Evolutionary conservation across 2,888 invertebrate species (phyloP).

Genomic region (Agrochola litura): DNA sequence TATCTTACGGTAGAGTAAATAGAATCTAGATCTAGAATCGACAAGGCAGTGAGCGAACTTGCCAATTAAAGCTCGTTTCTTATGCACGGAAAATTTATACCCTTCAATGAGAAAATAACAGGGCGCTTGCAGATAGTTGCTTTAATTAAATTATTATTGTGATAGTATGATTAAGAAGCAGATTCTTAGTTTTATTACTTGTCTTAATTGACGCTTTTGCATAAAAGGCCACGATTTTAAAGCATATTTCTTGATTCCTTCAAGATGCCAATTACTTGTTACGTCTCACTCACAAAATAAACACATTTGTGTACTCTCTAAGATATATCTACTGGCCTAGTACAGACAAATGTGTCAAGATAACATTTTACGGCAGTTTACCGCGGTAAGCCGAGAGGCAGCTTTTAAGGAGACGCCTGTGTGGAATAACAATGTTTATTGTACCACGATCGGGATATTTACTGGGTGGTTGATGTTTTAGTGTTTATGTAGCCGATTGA

Average conservation of each 20-base stretch:
- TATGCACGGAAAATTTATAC: neutral
- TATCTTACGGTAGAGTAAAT: neutral
- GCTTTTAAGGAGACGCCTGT: constrained; percentile 53
- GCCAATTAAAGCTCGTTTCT: neutral
- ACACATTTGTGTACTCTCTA: neutral
- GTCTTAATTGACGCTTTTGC: too few species aligned
- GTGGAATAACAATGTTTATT: constrained; percentile 63
- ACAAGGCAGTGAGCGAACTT: too few species aligned
- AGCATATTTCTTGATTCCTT: neutral
- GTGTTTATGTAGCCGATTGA: constrained; percentile 1
- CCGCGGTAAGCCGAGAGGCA: constrained; percentile 54
- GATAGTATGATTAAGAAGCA: neutral
- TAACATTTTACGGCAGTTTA: constrained; percentile 58
- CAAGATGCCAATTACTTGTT: constrained; percentile 1
- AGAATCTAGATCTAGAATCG: neutral
- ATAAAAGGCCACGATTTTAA: too few species aligned
- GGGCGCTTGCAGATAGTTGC: too few species aligned
- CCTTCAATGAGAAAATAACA: neutral
- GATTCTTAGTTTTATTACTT: too few species aligned
- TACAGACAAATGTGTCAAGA: constrained; percentile 40
- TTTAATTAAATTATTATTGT: neutral
- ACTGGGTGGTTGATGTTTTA: neutral
- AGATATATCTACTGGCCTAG: neutral
- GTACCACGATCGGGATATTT: constrained; percentile 14
- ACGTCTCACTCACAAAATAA: neutral